A percentile compares a stretch with the other conserved stretches of the same genome.
These are phyloP conservation scores for Malacoraja senta DNA, from an alignment of 2,797 vertebrate species.

Conservation along the genomic window DNA sequence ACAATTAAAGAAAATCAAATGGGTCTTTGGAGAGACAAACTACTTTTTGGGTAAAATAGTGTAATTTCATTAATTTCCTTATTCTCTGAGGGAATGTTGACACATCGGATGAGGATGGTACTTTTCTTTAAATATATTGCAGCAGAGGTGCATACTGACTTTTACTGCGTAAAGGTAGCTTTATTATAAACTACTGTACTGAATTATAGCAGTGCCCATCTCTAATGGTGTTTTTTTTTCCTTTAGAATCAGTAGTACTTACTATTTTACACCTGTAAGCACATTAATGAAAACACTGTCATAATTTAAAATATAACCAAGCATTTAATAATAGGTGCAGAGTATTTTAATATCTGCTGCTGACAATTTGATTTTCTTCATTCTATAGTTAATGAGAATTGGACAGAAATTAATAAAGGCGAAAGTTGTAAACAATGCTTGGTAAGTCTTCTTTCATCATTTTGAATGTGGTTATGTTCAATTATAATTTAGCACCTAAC, in stretches of 20 bases:
- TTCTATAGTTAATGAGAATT: slow-evolving; percentile 18
- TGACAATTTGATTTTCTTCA: neutral
- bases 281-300: neutral
- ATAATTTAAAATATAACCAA: neutral
- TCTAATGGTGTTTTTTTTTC: no score
- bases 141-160: neutral
- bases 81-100: no score
- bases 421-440: neutral
- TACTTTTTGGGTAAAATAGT: neutral
- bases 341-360: neutral
- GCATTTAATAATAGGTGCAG: neutral
- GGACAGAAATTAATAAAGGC: slow-evolving; percentile 5
- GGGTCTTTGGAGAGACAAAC: neutral
- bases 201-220: neutral
- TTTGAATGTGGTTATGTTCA: neutral
- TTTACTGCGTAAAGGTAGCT: neutral
- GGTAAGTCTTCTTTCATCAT: neutral
- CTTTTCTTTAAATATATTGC: neutral
- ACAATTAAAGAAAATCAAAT: slow-evolving; percentile 5
- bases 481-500: neutral
- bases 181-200: neutral
- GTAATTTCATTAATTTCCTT: neutral
- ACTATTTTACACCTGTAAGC: neutral
- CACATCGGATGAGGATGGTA: neutral
- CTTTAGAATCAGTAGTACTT: neutral